phyloP scores from a whole-genome alignment of 2,797 vertebrate species.

The Rhynchonycteris naso region DNA sequence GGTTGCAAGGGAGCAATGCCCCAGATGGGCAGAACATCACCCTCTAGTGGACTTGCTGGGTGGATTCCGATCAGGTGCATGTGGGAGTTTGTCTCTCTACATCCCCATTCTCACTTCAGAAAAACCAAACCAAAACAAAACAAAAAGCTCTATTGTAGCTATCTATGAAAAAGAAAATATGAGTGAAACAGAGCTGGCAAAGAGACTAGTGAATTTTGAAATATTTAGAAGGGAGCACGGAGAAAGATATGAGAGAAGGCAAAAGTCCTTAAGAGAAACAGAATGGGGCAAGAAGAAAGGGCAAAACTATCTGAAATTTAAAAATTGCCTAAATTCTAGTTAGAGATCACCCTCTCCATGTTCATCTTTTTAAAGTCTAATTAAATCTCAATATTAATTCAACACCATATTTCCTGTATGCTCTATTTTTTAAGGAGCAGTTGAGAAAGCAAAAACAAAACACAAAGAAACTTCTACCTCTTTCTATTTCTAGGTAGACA shows the following conservation, averaged over 20 bases:
- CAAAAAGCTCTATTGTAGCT: conserved; percentile 54
- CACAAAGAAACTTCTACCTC: background rate
- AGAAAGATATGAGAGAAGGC: background rate
- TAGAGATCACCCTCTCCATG: background rate
- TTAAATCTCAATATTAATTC: conserved; percentile 20
- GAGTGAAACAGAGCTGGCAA: background rate
- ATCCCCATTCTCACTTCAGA: too few relatives aligned
- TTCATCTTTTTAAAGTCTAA: background rate
- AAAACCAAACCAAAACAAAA: too few relatives aligned
- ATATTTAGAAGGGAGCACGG: conserved; percentile 45
- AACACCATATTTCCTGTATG: background rate
- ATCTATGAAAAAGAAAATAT: background rate
- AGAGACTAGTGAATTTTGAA: conserved; percentile 67
- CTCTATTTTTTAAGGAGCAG: background rate
- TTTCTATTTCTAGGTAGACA: conserved; percentile 7
- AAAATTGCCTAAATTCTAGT: background rate
- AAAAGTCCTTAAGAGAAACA: background rate
- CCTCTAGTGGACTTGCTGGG: too few relatives aligned
- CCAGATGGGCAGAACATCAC: too few relatives aligned
- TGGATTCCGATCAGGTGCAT: too few relatives aligned
- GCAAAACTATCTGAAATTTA: conserved; percentile 26
- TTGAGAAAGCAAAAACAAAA: background rate
- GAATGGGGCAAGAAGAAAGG: background rate
- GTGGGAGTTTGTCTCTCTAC: too few relatives aligned
- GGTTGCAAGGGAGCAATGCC: too few relatives aligned